Evolutionary conservation across 2,797 vertebrate species (phyloP), one percentile per base, ranked within the genome.

Genomic region (Echeneis naucrates): DNA sequence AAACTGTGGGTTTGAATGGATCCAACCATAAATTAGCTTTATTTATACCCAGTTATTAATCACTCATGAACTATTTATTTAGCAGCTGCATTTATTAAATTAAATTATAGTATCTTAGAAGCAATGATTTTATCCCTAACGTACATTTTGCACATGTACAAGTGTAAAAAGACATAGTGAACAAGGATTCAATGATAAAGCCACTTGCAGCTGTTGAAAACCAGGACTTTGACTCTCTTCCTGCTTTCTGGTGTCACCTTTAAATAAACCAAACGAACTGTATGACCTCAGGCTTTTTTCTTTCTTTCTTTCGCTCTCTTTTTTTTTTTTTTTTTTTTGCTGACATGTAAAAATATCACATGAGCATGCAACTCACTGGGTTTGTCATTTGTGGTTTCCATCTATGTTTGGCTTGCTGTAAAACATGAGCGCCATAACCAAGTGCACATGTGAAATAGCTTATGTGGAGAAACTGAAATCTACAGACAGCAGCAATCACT

Each of bases 321-420:
- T 13, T 51, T 30, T 23, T 57, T 23, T 33, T 52, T 8, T 56
- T 19, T 23, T 42, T 52, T 8, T 56, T 23, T 75, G 51, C 72
- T 74, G 72, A 75, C 37, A 21, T 38, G 12, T 35, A 35, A 56
- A 78, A 62, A 58, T 17, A 17, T 47, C 55, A 11, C 8, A 8
- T 16, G 21, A 32, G 21, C 44, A 3, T 27, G 21, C 42, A 48
- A n/a, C 40, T 68, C 26, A 32, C 75, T 79, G 86, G 73, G 24
- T 81, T 83, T 78, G 78, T 82, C 73, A 80, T 85, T 77, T 87
- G 81, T 48, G 80, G 87, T 88, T 83, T 76, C 32, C 63, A 45
- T 81, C 81, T 83, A 65, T 82, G 77, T 87, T 86, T 84, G 80
- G 72, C 83, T 68, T 11, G 37, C 72, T 73, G 77, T 77, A 75